These are phyloP conservation scores for Gymnocypris eckloni DNA, from an alignment of 2,797 vertebrate species.

Conservation along the genomic window DNA sequence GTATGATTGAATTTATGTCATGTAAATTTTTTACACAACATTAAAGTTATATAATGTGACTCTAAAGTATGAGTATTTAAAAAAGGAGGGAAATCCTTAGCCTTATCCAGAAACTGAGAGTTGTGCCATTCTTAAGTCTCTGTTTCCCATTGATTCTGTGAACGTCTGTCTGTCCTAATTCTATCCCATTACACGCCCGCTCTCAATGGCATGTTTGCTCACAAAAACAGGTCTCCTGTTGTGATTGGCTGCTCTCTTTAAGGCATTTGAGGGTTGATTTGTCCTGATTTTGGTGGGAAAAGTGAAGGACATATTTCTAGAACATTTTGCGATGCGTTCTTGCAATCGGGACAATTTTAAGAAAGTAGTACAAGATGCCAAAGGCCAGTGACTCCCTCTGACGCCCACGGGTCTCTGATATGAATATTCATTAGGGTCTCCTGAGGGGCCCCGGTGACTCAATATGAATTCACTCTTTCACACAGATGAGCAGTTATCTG, in stretches of 20 bases:
- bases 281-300: constrained; percentile 32
- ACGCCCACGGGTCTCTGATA: constrained; percentile 32
- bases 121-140: constrained; percentile 32
- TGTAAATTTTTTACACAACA: not conserved
- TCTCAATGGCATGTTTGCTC: constrained; percentile 21
- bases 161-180: constrained; percentile 45
- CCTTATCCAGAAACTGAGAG: not conserved
- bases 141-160: constrained; percentile 42
- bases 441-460: constrained; percentile 52
- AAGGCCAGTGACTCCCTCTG: constrained; percentile 8
- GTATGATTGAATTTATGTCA: not conserved
- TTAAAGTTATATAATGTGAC: constrained; percentile 16
- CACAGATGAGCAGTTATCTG: constrained; percentile 45
- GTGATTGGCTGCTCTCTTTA: constrained; percentile 23
- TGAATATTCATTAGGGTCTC: constrained; percentile 57
- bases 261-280: constrained; percentile 30
- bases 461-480: constrained; percentile 45
- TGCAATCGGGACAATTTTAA: constrained; percentile 11
- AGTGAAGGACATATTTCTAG: constrained; percentile 36
- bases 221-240: constrained; percentile 39
- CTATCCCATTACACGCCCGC: constrained; percentile 51
- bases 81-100: not conserved
- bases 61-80: not conserved
- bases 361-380: constrained; percentile 25
- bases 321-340: constrained; percentile 17